Base-by-base conservation (phyloP, 2,888 invertebrate species). In the Pristionchus exspectatus region DNA sequence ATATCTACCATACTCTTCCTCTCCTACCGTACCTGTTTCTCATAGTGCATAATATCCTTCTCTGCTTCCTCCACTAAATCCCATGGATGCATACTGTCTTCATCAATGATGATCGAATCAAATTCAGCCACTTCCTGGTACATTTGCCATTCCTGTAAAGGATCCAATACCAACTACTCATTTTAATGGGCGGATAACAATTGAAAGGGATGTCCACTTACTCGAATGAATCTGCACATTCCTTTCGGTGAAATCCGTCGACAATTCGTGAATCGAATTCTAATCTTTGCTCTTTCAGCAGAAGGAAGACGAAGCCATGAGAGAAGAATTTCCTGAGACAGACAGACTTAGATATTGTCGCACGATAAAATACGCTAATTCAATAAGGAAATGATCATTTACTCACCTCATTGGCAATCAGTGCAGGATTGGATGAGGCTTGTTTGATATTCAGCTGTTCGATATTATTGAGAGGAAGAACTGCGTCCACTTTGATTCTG, bases 41-140 rank as follows among this genome's bases (percentile, higher is more conserved):
- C 72, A 27, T 88, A 72, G 2, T n/a, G 50, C 72, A 50, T 88
- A 12, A 33, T 38, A 27, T 88, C 88, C 54, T 74, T 88, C 56
- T 88, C 88, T n/a, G 88, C 88, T 27, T 88, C 72, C 38, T 74
- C 74, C 14, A 88, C 74, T n/a, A 88, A 88, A 21, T 88, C 88
- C 88, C 88, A 88, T 72, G 88, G 88, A 88, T 88, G 74, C 88
- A 88, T 88, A 27, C 50, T 50, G 54, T 88, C 88, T n/a, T 74
- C 88, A 74, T 88, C 88, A 18, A 88, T 33, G 30, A 88, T 33
- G 30, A 88, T 88, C 18, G 18, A 44, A 14, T 88, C 88, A 72
- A 88, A 88, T 54, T 50, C 72, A n/a, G 88, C 74, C 72, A 74
- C 72, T 27, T 88, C 88, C 3, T 30, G 30, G n/a, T 72, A 54